Percentiles rank a stretch among this genome's conserved stretches.
phyloP scores from a whole-genome alignment of 2,888 invertebrate genomes.

The Trissolcus brochymenae region DNA sequence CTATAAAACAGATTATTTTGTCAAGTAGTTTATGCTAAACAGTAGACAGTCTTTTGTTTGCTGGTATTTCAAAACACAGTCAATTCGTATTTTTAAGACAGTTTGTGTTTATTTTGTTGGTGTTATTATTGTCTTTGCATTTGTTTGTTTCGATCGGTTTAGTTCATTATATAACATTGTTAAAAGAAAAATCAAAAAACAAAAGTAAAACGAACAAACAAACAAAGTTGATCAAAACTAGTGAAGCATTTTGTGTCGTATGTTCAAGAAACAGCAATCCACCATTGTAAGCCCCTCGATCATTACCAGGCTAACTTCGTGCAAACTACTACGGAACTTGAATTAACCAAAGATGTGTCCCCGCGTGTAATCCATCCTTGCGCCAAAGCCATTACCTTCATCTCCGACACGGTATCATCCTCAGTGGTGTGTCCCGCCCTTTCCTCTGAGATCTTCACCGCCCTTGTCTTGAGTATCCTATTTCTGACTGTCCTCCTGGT shows the following conservation, averaged over 20 bases:
- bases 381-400: constrained; percentile 78
- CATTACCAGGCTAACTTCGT: constrained; percentile 7
- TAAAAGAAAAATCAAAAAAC: too few species aligned
- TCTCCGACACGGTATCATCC: constrained; percentile 86
- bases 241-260: neutral
- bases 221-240: too few species aligned
- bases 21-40: too few species aligned
- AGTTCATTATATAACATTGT: too few species aligned
- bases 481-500: constrained; percentile 84
- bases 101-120: too few species aligned
- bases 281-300: constrained; percentile 8
- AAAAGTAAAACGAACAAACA: too few species aligned
- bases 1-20: too few species aligned
- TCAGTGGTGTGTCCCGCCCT: constrained; percentile 83
- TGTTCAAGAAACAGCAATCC: neutral
- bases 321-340: constrained; percentile 7
- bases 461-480: constrained; percentile 82
- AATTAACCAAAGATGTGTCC: constrained; percentile 5
- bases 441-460: constrained; percentile 82
- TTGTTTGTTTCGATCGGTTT: too few species aligned
- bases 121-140: too few species aligned
- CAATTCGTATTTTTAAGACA: too few species aligned
- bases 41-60: too few species aligned
- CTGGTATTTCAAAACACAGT: too few species aligned
- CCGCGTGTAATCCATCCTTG: constrained; percentile 7